Base-by-base conservation (phyloP, 1,140 invertebrate genomes). In the Geopemphigus sp. region DNA sequence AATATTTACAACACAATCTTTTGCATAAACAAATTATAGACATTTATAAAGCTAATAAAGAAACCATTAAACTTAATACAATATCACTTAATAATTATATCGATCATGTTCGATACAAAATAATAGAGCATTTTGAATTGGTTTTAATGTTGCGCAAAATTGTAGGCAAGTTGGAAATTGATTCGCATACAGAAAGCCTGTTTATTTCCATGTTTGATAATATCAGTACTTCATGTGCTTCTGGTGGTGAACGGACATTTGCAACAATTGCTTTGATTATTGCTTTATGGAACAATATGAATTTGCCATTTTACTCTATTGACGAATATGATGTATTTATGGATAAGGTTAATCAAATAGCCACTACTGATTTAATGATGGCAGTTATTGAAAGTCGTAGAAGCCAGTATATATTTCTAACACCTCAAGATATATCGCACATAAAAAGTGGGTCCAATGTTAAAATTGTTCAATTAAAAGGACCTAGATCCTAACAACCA, bases 261-360 rank as follows among this genome's bases (percentile, higher is more conserved):
- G 92, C 95, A 1, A 98, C 96, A 0, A 92, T 98, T 12, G 94
- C 95, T 22, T 96, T 99, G 84, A 91, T 99, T 80, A 90, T 98
- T 83, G 90, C 97, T 5, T 87, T 99, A 17, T 99, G 97, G 97
- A 92, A 95, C 59, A 92, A 91, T 73, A 92, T 95, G 83, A 90
- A 93, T 81, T 90, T 94, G 81, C 97, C 97, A 0, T 98, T 99
- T 85, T 93, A 95, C 84, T 96, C 98, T 84, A 87, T 99, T 61
- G 97, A 99, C 85, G 97, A 99, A 88, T 98, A 98, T 86, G 97
- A 99, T 85, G 96, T 99, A 0, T 99, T 96, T 85, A 98, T 99
- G 93, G 96, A 78, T 15, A 78, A 78, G 47, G 56, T 81, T 45
- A 81, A 81, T 59, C 50, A 72, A 14, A 17, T 64, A 22, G 70